A percentile compares a stretch with the other conserved stretches of the same genome.
phyloP scores from a whole-genome alignment of 2,113 vertebrate species.

The Ceuthmochares aereus region DNA sequence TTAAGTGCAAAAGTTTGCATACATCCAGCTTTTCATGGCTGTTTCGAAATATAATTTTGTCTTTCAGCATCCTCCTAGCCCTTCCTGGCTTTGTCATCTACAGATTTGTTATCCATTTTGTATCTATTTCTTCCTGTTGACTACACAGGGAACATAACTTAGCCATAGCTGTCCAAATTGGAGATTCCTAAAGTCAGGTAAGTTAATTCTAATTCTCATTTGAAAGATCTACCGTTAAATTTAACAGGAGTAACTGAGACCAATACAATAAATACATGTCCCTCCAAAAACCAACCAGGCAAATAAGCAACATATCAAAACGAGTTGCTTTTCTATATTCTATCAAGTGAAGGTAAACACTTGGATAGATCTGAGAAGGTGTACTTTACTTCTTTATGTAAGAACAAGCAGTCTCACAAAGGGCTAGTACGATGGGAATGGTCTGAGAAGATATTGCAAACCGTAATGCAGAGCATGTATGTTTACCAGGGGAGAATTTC shows the following conservation, averaged over 20 bases:
- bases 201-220: background rate
- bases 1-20: background rate
- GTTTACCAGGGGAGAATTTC: background rate
- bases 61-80: background rate
- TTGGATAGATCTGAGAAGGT: background rate
- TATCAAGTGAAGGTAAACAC: background rate
- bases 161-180: background rate
- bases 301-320: background rate
- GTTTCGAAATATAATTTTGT: background rate
- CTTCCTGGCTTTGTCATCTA: background rate
- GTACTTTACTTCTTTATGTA: background rate
- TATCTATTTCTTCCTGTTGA: background rate
- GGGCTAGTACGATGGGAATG: fast-evolving
- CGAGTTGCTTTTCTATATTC: background rate
- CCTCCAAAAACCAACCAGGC: background rate
- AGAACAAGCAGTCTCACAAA: background rate
- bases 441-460: background rate
- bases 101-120: background rate
- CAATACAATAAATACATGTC: background rate
- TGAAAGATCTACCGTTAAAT: background rate
- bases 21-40: background rate
- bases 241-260: background rate
- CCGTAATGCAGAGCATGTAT: background rate
- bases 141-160: fast-evolving
- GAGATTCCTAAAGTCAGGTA: background rate